Evolutionary conservation across 2,113 vertebrate genomes (phyloP).

Genomic region (Fulica atra): DNA sequence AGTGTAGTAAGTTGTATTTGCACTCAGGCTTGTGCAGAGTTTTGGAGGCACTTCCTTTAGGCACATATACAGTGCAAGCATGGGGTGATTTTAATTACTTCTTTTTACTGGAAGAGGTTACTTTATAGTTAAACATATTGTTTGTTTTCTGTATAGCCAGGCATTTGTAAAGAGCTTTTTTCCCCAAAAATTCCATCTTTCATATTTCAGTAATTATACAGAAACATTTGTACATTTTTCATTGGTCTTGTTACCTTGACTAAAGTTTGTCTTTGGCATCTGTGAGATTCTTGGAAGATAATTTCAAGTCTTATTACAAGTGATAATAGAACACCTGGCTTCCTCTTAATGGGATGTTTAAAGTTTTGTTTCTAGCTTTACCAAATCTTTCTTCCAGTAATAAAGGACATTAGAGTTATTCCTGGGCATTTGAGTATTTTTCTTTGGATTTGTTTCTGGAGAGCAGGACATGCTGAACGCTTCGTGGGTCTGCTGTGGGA

Average conservation of each 20-base stretch:
- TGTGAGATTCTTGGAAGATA: not conserved
- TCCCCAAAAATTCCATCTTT: not conserved
- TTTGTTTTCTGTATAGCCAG: not conserved
- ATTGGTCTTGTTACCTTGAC: not conserved
- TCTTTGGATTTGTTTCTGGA: not conserved
- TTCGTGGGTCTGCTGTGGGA: not conserved
- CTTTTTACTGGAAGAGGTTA: not conserved
- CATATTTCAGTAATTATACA: not conserved
- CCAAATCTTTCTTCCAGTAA: not conserved
- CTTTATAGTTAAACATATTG: not conserved
- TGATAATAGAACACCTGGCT: not conserved
- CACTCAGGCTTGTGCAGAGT: not conserved
- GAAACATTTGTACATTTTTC: not conserved
- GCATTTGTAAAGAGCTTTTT: not conserved
- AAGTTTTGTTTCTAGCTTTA: not conserved
- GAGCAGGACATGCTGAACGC: not conserved
- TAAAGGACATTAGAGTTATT: not conserved
- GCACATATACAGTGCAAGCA: not conserved
- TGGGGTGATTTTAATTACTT: not conserved
- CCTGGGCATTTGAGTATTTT: not conserved
- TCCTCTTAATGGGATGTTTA: not conserved
- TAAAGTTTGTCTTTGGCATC: not conserved
- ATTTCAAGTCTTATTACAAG: not conserved
- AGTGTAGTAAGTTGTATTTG: not conserved
- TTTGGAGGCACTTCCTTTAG: not conserved